These are phyloP conservation scores for Nymphalis c-album DNA, from an alignment of 2,888 invertebrate genomes.

Conservation along the genomic window DNA sequence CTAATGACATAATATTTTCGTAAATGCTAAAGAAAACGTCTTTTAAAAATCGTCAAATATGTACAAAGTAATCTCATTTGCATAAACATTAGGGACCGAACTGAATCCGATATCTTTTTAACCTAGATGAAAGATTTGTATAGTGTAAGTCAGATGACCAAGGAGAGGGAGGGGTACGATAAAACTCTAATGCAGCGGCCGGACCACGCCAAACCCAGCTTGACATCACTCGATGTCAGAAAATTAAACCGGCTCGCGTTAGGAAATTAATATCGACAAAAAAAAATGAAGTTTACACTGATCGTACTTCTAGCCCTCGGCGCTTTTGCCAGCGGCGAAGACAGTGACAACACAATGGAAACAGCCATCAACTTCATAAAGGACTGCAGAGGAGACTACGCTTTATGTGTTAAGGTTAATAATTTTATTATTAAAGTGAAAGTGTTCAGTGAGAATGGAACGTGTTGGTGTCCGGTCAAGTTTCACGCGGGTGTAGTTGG, in stretches of 20 bases:
- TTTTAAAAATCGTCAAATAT: constrained; percentile 32
- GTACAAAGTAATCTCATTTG: constrained; percentile 50
- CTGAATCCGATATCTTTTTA: constrained; percentile 62
- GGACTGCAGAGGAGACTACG: constrained; percentile 86
- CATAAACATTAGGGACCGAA: constrained; percentile 62
- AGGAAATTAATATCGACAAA: constrained; percentile 46
- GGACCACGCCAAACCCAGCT: constrained; percentile 68
- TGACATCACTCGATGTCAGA: constrained; percentile 73
- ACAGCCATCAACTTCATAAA: constrained; percentile 85
- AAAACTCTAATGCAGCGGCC: constrained; percentile 71
- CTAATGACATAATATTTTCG: constrained; percentile 35
- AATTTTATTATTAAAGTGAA: constrained; percentile 66
- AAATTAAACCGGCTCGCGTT: constrained; percentile 53
- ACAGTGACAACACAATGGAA: constrained; percentile 80
- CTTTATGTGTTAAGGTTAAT: constrained; percentile 87
- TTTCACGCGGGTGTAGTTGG: constrained; percentile 41
- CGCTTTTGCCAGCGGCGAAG: constrained; percentile 68
- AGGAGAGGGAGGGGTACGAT: constrained; percentile 67
- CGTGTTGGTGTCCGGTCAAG: constrained; percentile 47
- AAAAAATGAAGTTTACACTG: constrained; percentile 67
- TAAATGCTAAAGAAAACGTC: constrained; percentile 24
- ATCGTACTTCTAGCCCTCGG: constrained; percentile 65
- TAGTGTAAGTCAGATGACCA: constrained; percentile 52
- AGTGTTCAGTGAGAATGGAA: constrained; percentile 58
- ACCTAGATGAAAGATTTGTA: constrained; percentile 61